Base-by-base conservation (phyloP, 2,113 vertebrate genomes). In the Noctilio leporinus region DNA sequence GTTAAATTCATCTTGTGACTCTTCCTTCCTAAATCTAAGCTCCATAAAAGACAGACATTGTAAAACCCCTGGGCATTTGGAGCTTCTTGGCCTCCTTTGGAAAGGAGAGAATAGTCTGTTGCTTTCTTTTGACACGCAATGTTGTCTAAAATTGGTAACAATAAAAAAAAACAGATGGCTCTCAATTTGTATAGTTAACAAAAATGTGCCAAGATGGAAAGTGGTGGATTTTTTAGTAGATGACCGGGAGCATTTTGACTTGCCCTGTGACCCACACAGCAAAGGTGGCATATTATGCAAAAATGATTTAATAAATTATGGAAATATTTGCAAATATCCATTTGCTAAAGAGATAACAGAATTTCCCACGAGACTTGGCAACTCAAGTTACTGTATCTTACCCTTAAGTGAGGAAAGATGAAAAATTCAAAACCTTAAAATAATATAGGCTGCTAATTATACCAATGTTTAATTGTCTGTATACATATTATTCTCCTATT, bases 351-450 rank as follows among this genome's bases (percentile, higher is more conserved):
- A 86, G 77, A 22, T 88, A 62, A 93, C 47, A 47, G 62, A 94
- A 88, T 91, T 91, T 80, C 19, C 38, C n/a, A 38, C 0, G 62
- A 89, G 82, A 76, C 81, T 73, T 59, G 49, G 89, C 90, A 83
- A 93, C 49, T 91, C 35, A 82, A 89, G n/a, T 77, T 77, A 49
- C 22, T 91, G 16, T 55, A 57, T 64, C 86, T 95, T 84, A 82
- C 3, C 51, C 30, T 85, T 94, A 84, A 81, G 84, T 73, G 65
- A 78, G 57, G 10, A 94, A 92, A 90, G 55, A 84, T 11, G 67
- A 89, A 45, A 64, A 85, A 33, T 40, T 86, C 10, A 95, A 81
- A 94, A 85, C 57, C 49, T 81, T 72, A 47, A 89, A 96, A 77
- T 84, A 94, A 89, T 59, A 40, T 81, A 65, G 80, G 57, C 43